Conservation (phyloP, 2,113 vertebrate genomes). For the Mobula birostris region DNA sequence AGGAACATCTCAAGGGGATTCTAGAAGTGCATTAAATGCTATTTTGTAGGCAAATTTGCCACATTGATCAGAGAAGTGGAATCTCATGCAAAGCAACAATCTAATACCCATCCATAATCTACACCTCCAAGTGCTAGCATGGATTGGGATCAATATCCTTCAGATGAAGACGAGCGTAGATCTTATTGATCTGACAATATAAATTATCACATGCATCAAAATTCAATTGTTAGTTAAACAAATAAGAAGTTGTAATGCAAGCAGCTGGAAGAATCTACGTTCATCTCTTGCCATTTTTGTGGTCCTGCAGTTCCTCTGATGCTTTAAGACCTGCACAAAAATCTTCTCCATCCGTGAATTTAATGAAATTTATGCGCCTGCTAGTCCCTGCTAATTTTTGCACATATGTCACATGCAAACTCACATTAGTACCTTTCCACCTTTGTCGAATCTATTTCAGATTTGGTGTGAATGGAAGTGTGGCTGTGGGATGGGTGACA, state of each 20-base stretch:
- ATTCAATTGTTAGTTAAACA: not conserved
- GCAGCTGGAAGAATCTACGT: not conserved
- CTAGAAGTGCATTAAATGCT: not conserved
- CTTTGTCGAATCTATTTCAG: not conserved
- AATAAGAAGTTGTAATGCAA: not conserved
- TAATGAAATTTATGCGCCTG: not conserved
- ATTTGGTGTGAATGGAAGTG: conserved; percentile 13
- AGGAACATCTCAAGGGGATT: not conserved
- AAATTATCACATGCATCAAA: not conserved
- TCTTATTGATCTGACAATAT: not conserved
- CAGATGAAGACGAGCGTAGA: not conserved
- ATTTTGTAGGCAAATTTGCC: not conserved
- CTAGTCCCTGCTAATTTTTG: not conserved
- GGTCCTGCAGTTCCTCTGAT: not conserved
- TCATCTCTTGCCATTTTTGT: not conserved
- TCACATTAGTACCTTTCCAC: conserved; percentile 33
- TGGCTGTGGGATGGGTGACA: not conserved
- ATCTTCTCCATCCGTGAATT: not conserved
- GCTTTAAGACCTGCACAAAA: not conserved
- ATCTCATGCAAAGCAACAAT: not conserved
- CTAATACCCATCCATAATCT: not conserved
- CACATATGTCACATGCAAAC: not conserved
- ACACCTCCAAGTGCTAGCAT: not conserved
- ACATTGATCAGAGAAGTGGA: not conserved
- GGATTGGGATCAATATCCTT: not conserved